Base-by-base conservation (phyloP, 2,888 invertebrate genomes). In the Epinotia bilunana region DNA sequence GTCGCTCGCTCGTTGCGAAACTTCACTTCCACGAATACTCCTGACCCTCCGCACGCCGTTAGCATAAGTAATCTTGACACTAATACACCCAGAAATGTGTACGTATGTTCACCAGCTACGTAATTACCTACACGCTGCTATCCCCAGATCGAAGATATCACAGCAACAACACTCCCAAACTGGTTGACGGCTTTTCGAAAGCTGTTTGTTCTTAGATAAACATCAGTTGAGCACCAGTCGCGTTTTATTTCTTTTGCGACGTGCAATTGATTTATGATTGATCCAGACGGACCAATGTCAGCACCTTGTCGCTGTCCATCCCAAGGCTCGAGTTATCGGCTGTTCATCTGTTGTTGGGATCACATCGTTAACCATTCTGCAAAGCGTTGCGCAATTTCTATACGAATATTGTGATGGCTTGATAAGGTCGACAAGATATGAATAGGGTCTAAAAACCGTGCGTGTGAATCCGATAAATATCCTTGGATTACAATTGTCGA, bases 1-100 rank as follows among this genome's bases (percentile, higher is more conserved):
- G 46, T 70, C 46, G 70, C 55, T 83, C 77, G 82, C 81, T 83
- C 82, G 82, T 89, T 87, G 87, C 85, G 81, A 91, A 89, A 89
- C 83, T 84, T 77, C 83, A 81, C 82, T 87, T 87, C 87, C 82
- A 85, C 82, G 87, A 88, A 87, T 82, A 82, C 81, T 82, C 80
- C 82, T 86, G 87, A 87, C 86, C 88, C 87, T 84, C 80, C 73
- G 83, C 80, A 86, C 87, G 86, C 82, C 76, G 84, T 80, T 83
- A 83, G 86, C 86, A 87, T 89, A 76, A 79, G 80, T 88, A 88
- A 89, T 89, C 86, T 86, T 87, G 86, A 87, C 84, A 85, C 83
- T 83, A 84, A 85, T 85, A 86, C 80, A 81, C 77, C 79, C 80
- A 78, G 82, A 83, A 79, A 80, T 80, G 78, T 77, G 78, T 74